Evolutionary conservation across 2,888 invertebrate species (phyloP).

Genomic region (Timandra comae): DNA sequence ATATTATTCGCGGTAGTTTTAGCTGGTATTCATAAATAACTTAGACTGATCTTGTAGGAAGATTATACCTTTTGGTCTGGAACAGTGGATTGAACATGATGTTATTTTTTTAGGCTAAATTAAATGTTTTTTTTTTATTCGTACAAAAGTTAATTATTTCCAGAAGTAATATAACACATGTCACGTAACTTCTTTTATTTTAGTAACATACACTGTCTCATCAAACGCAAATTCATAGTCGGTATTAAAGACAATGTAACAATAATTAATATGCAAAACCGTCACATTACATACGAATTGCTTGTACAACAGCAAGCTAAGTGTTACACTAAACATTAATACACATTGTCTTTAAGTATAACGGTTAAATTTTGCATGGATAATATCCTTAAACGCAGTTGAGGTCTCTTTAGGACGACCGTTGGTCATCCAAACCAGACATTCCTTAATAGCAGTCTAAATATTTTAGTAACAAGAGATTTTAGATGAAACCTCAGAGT

Average conservation of each 20-base stretch:
- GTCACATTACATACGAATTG: slow-evolving; percentile 40
- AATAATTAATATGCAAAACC: slow-evolving; percentile 47
- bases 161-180: too few species aligned
- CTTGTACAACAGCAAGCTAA: slow-evolving; percentile 35
- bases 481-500: slow-evolving; percentile 6
- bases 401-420: slow-evolving; percentile 41
- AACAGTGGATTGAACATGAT: too few species aligned
- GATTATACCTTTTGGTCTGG: too few species aligned
- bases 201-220: too few species aligned
- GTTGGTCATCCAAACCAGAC: slow-evolving; percentile 38
- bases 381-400: slow-evolving; percentile 60
- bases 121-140: too few species aligned
- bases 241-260: slow-evolving; percentile 32
- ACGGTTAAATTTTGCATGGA: slow-evolving; percentile 42
- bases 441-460: slow-evolving; percentile 54
- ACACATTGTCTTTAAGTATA: slow-evolving; percentile 4
- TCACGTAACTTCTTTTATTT: too few species aligned
- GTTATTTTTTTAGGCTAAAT: too few species aligned
- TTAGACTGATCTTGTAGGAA: too few species aligned
- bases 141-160: too few species aligned
- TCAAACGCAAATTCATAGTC: too few species aligned
- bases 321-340: slow-evolving; percentile 15
- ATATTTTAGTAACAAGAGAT: slow-evolving; percentile 42
- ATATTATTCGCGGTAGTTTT: too few species aligned
- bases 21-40: too few species aligned